phyloP scores from a whole-genome alignment of 2,888 invertebrate genomes.

The Anaspis maculata region DNA sequence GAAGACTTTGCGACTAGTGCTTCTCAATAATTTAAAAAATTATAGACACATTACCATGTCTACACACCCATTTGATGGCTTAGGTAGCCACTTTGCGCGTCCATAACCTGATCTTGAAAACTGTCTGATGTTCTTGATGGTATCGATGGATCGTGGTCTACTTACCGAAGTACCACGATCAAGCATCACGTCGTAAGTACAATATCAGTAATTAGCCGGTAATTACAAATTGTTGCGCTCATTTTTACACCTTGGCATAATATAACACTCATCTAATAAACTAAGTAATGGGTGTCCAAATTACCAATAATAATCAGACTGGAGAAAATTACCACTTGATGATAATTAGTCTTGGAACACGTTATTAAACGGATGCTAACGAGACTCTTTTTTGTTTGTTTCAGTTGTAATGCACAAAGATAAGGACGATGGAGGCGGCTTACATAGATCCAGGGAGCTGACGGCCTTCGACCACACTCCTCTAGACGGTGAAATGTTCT shows the following conservation, averaged over 20 bases:
- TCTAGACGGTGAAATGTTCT: conserved; percentile 90
- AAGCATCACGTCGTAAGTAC: conserved; percentile 7
- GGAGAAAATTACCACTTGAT: conserved; percentile 3
- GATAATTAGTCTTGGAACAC: conserved; percentile 8
- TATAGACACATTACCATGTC: no score
- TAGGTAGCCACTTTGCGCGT: no score
- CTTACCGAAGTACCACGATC: conserved; percentile 13
- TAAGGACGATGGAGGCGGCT: conserved; percentile 66
- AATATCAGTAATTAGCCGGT: conserved; percentile 16
- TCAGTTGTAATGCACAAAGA: conserved; percentile 92
- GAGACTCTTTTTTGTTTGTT: conserved; percentile 48
- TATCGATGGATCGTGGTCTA: no score
- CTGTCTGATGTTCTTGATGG: no score
- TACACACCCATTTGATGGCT: no score
- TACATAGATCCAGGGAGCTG: conserved; percentile 66
- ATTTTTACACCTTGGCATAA: conserved; percentile 13
- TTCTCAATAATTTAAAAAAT: no score
- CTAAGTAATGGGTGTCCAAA: conserved; percentile 1
- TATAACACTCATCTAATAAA: no score
- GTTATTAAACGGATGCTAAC: no score
- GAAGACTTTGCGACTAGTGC: no score
- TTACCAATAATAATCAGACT: no score
- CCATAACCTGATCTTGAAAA: no score
- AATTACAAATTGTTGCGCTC: conserved; percentile 14
- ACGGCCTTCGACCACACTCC: conserved; percentile 84